Base-by-base conservation (phyloP, 2,888 invertebrate species). In the Oconnorella tubifera region DNA sequence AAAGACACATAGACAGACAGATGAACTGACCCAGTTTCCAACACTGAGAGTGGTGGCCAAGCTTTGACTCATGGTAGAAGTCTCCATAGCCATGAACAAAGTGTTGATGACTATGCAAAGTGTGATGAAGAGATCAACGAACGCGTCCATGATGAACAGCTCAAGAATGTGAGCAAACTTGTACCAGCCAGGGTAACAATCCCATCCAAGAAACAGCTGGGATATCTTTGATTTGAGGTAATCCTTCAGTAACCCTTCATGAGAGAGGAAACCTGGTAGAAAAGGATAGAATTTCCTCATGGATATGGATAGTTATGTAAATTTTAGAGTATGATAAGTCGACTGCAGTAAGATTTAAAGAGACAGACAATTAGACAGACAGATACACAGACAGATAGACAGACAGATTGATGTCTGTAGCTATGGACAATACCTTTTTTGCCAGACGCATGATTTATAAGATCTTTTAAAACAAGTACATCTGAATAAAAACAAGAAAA, bases 71-170 rank as follows among this genome's bases (percentile, higher is more conserved):
- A 95, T 95, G 73, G 92, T 90, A 83, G 95, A 91, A 79, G 95
- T 93, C 84, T 97, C 96, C 81, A 95, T 85, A 25, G 95, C 96
- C 96, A 97, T 96, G 85, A 97, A 97, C 75, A 93, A 85, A 6
- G 97, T 98, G 83, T 98, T 98, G 79, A 95, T 92, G 70, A 97
- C 92, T 84, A 98, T 98, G 84, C 96, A 97, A 67, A 98, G 87
- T 31, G 97, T 98, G 83, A 98, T 97, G 85, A 97, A 96, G 75
- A 98, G 86, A 83, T 98, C 98, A 75, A 96, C 93, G 84, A 98
- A 98, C 6, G 97, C 94, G 86, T 98, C 97, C 85, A 97, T 95
- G 74, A 98, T 95, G 77, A 98, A 86, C 70, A 94, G 85, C 89
- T 89, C 85, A 87, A 91, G 84, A 67, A 78, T 71, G 63, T 91